phyloP scores from a whole-genome alignment of 2,888 invertebrate genomes.

The Polymixis flavicincta region DNA sequence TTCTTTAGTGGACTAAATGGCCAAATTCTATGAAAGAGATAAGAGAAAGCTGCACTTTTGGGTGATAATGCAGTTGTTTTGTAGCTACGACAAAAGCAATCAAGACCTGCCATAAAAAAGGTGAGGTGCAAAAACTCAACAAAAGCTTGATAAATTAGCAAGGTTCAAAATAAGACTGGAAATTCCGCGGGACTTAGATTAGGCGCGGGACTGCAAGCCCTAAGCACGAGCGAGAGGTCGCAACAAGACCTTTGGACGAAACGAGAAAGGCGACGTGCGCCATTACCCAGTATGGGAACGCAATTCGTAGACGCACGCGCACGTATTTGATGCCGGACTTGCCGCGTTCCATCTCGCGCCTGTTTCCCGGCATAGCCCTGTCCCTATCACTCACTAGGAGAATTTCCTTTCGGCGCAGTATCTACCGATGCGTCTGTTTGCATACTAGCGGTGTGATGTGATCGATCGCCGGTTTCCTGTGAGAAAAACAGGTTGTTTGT shows the following conservation, averaged over 20 bases:
- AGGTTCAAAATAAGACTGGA: constrained; percentile 22
- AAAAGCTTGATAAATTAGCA: not conserved
- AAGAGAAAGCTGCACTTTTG: not conserved
- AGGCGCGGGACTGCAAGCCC: constrained; percentile 51
- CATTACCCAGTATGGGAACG: constrained; percentile 89
- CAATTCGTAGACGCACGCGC: constrained; percentile 89
- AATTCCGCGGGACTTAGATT: constrained; percentile 33
- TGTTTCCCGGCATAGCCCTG: constrained; percentile 73
- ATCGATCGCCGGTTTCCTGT: constrained; percentile 87
- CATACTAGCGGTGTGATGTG: constrained; percentile 86
- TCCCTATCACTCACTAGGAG: constrained; percentile 75
- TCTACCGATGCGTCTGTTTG: constrained; percentile 84
- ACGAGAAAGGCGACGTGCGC: constrained; percentile 84
- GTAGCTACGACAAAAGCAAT: not conserved
- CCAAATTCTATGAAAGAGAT: not conserved
- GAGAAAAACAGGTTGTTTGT: constrained; percentile 87
- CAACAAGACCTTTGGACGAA: constrained; percentile 79
- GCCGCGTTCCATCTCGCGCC: constrained; percentile 79
- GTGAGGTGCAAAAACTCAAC: not conserved
- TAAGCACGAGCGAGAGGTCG: constrained; percentile 79
- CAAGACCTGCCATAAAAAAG: not conserved
- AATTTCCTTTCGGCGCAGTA: constrained; percentile 78
- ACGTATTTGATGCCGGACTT: constrained; percentile 81
- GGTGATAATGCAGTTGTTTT: not conserved
- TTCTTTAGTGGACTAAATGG: not conserved